phyloP scores from a whole-genome alignment of 2,888 invertebrate species.

The Arctia plantaginis region DNA sequence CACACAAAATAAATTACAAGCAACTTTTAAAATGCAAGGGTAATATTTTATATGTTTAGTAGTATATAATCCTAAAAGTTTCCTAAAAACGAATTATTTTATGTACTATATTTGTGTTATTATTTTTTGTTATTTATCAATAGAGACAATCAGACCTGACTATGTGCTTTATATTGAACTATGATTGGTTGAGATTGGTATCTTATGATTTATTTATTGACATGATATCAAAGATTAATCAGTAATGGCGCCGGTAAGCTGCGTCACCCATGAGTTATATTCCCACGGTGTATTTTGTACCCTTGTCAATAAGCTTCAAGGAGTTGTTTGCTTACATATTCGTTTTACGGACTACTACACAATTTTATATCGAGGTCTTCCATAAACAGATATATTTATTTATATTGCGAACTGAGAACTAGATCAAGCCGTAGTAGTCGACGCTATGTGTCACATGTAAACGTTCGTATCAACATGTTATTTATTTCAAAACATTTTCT shows the following conservation, averaged over 20 bases:
- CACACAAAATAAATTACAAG: neutral
- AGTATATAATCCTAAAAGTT: neutral
- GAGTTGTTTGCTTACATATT: neutral
- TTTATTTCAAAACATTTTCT: neutral
- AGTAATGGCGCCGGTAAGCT: constrained; percentile 12
- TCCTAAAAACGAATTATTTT: neutral
- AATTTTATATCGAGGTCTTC: neutral
- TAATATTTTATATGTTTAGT: too few relatives aligned
- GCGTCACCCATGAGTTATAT: neutral
- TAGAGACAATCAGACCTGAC: neutral
- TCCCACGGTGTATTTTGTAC: constrained; percentile 11
- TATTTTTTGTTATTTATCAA: neutral
- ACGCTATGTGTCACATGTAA: neutral
- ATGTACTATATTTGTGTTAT: too few relatives aligned
- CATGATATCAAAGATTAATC: constrained; percentile 13
- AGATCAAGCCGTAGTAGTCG: neutral
- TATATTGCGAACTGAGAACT: neutral
- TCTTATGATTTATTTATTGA: constrained; percentile 14
- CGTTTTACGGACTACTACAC: neutral
- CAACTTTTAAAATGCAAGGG: too few relatives aligned
- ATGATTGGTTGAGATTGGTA: constrained; percentile 11
- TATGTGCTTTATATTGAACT: neutral
- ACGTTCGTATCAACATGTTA: neutral
- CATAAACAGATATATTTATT: neutral
- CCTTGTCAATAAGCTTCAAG: constrained; percentile 1